These are phyloP conservation scores for Catagonus wagneri DNA, from an alignment of 2,113 vertebrate species.

Conservation along the genomic window DNA sequence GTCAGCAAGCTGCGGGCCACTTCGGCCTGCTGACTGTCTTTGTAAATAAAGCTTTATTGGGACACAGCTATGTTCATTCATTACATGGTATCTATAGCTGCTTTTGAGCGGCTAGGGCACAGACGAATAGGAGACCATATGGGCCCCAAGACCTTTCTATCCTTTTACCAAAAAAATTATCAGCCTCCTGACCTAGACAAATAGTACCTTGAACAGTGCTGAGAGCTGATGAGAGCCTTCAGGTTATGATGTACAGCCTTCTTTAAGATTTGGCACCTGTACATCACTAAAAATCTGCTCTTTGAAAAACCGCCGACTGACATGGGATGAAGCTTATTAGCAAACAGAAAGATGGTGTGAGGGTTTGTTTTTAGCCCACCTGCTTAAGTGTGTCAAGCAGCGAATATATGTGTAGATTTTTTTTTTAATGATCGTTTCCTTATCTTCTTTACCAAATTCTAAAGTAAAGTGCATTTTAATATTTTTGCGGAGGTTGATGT, in stretches of 20 bases:
- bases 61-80: neutral
- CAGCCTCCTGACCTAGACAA: neutral
- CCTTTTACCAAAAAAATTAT: neutral
- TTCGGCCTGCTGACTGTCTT: neutral
- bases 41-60: constrained; percentile 68
- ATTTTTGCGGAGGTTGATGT: constrained; percentile 53
- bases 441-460: constrained; percentile 16
- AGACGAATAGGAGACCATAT: neutral
- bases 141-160: constrained; percentile 5
- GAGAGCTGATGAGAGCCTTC: neutral
- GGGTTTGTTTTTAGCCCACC: constrained; percentile 31
- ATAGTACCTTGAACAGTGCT: neutral
- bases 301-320: neutral
- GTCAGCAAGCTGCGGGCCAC: neutral
- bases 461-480: constrained; percentile 16
- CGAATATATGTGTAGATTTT: neutral
- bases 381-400: neutral
- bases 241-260: neutral
- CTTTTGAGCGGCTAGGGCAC: neutral
- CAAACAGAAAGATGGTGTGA: neutral
- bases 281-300: neutral
- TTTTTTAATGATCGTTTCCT: neutral
- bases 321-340: neutral
- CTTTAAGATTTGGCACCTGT: neutral
- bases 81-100: neutral